A percentile compares a stretch with the other conserved stretches of the same genome.
Conservation (phyloP, 2,113 vertebrate genomes). For the Ophthalmolycus amberensis region DNA sequence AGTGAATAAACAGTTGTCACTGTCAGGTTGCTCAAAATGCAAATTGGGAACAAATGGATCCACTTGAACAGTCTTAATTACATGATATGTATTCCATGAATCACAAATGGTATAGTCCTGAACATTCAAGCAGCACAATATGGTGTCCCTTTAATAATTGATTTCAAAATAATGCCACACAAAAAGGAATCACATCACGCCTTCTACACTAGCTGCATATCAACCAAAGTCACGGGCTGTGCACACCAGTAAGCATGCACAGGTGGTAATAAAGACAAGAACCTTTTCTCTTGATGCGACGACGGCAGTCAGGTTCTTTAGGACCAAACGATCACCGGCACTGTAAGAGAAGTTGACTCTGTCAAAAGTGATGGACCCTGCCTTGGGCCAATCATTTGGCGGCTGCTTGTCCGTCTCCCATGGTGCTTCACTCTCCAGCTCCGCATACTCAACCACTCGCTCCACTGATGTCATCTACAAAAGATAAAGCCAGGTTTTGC, state of each 20-base stretch:
- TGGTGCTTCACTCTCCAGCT: conserved; percentile 93
- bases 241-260: conserved; percentile 64
- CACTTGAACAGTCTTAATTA: conserved; percentile 87
- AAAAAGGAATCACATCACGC: conserved; percentile 71
- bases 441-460: conserved; percentile 93
- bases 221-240: conserved; percentile 67
- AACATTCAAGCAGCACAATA: conserved; percentile 79
- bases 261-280: conserved; percentile 58
- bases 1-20: conserved; percentile 80
- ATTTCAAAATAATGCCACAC: conserved; percentile 79
- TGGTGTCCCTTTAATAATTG: conserved; percentile 83
- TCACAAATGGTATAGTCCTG: conserved; percentile 83
- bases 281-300: conserved; percentile 94
- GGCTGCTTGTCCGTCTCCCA: conserved; percentile 90
- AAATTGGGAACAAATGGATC: conserved; percentile 81
- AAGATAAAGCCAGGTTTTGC: background rate
- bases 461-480: conserved; percentile 96
- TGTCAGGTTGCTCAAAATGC: conserved; percentile 79
- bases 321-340: conserved; percentile 86
- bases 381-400: conserved; percentile 88
- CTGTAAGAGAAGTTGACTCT: conserved; percentile 92
- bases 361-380: conserved; percentile 91
- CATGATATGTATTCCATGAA: conserved; percentile 87
- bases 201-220: conserved; percentile 74
- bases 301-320: conserved; percentile 89